A percentile compares a stretch with the other conserved stretches of the same genome.
Conservation (phyloP, 2,888 invertebrate genomes). For the Lomographa bimaculata region DNA sequence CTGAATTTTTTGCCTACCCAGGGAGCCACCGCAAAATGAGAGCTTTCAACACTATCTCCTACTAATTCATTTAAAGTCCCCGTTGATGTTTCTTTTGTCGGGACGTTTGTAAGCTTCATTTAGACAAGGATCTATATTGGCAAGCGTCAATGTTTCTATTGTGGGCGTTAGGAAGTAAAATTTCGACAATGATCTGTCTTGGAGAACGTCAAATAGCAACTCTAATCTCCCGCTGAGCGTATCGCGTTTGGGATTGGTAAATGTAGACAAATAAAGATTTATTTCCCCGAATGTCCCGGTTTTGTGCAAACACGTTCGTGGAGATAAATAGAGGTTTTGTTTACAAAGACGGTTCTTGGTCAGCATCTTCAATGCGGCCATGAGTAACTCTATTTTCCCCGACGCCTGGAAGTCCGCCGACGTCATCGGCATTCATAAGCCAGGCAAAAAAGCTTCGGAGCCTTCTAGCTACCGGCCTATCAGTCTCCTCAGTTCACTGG, state of each 20-base stretch:
- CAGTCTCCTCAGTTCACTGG: too few relatives aligned
- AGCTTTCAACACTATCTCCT: conserved; percentile 52
- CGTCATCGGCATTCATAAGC: too few relatives aligned
- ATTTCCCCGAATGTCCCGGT: conserved; percentile 59
- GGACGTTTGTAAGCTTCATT: conserved; percentile 40
- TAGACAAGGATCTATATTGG: conserved; percentile 43
- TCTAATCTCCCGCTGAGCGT: conserved; percentile 49
- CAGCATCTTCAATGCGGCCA: too few relatives aligned
- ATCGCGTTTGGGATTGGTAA: conserved; percentile 57
- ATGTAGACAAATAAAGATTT: conserved; percentile 69
- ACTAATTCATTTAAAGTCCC: conserved; percentile 33
- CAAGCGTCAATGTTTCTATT: conserved; percentile 45
- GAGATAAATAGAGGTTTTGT: conserved; percentile 59
- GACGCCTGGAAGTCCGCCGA: too few relatives aligned
- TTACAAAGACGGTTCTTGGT: too few relatives aligned
- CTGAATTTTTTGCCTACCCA: conserved; percentile 57
- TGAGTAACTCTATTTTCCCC: too few relatives aligned
- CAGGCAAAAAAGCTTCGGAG: too few relatives aligned
- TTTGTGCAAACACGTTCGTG: conserved; percentile 64
- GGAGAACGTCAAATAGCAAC: conserved; percentile 48
- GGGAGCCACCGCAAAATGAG: conserved; percentile 49
- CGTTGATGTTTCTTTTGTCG: conserved; percentile 33
- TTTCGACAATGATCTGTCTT: conserved; percentile 43
- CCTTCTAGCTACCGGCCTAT: too few relatives aligned
- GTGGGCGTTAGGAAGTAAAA: conserved; percentile 40